Evolutionary conservation across 2,888 invertebrate species (phyloP).

Genomic region (Tolmerus cingulatus): DNA sequence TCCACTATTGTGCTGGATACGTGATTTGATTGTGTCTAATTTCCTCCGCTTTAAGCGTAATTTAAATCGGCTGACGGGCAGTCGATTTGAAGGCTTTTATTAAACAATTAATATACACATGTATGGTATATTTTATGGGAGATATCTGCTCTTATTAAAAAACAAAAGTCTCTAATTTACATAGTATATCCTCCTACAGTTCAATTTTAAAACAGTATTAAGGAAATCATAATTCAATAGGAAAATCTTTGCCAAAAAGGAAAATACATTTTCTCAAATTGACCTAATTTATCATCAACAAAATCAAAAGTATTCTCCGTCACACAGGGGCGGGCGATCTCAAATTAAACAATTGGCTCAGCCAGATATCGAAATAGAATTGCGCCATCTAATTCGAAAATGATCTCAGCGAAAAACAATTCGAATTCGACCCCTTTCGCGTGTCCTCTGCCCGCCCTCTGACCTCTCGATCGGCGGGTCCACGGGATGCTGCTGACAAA

Average conservation of each 20-base stretch:
- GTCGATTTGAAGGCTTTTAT: not conserved
- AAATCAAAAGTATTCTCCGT: not conserved
- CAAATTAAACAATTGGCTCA: conserved; percentile 22
- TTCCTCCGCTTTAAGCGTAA: not conserved
- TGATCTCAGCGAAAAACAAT: conserved; percentile 4
- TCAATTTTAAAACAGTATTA: not conserved
- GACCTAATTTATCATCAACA: not conserved
- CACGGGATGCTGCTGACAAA: not conserved
- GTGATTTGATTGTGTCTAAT: not conserved
- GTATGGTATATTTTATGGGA: no score
- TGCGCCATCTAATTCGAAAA: not conserved
- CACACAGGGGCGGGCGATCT: not conserved
- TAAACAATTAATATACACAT: no score
- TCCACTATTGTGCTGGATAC: not conserved
- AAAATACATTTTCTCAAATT: not conserved
- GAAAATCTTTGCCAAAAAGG: not conserved
- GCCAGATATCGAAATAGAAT: conserved; percentile 16
- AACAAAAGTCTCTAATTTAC: not conserved
- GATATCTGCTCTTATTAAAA: no score
- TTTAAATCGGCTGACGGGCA: not conserved
- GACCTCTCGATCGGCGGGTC: not conserved
- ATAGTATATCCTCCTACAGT: not conserved
- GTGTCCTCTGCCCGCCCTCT: not conserved
- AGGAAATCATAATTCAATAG: not conserved
- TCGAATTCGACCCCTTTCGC: not conserved